Conservation (phyloP, 2,113 vertebrate genomes). For the Clupea harengus region DNA sequence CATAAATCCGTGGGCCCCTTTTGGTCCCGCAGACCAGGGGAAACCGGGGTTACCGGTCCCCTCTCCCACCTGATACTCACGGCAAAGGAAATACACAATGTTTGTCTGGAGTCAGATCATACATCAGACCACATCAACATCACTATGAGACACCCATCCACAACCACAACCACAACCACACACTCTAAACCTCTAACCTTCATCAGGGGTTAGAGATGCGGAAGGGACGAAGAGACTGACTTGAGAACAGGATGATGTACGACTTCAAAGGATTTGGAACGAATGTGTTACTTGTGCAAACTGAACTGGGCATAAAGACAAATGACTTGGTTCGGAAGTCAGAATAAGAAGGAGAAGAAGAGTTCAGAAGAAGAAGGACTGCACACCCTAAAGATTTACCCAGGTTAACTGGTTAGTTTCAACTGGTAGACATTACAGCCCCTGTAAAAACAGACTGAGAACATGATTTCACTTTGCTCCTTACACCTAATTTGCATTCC, state of each 20-base stretch:
- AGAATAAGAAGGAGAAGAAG: background rate
- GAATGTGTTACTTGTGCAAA: background rate
- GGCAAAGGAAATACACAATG: background rate
- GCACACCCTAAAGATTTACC: background rate
- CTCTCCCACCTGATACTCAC: background rate
- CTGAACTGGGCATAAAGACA: background rate
- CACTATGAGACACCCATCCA: background rate
- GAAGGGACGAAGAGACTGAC: background rate
- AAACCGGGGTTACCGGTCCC: background rate
- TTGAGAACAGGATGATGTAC: background rate
- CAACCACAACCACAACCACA: background rate
- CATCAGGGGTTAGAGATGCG: background rate
- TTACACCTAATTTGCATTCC: background rate
- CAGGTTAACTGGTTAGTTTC: background rate
- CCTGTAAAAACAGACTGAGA: background rate
- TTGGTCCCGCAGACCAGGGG: background rate
- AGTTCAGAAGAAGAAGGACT: background rate
- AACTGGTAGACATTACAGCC: background rate
- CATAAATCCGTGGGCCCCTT: slow-evolving; percentile 38
- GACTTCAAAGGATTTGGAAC: background rate
- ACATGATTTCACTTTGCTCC: background rate
- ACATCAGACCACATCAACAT: background rate
- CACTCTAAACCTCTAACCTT: background rate
- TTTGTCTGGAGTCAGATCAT: background rate
- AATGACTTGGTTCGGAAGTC: background rate